phyloP scores from a whole-genome alignment of 2,797 vertebrate species.

The Intellagama lesueurii region DNA sequence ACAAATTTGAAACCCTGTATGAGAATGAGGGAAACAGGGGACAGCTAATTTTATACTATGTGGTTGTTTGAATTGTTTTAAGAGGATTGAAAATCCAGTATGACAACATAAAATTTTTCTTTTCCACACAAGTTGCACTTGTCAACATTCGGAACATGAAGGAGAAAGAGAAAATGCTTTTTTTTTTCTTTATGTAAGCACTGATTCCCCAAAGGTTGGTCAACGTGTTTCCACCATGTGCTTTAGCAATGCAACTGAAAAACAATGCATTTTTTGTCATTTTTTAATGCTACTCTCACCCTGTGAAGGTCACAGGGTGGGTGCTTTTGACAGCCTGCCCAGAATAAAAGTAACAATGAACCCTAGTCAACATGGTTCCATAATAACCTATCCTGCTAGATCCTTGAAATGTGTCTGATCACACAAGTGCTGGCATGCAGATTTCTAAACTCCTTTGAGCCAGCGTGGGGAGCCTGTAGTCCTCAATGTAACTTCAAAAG shows the following conservation, averaged over 20 bases:
- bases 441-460: background rate
- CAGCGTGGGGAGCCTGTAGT: background rate
- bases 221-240: background rate
- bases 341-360: too few species aligned
- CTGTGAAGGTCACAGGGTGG: background rate
- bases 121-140: slow-evolving; percentile 56
- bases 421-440: background rate
- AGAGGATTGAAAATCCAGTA: slow-evolving; percentile 47
- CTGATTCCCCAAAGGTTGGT: background rate
- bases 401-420: background rate
- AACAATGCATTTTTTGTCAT: too few species aligned
- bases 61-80: slow-evolving; percentile 66
- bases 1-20: slow-evolving; percentile 55
- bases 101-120: slow-evolving; percentile 45
- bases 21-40: slow-evolving; percentile 37
- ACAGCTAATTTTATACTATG: slow-evolving; percentile 58
- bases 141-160: slow-evolving; percentile 31
- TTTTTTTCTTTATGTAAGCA: background rate
- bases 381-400: background rate
- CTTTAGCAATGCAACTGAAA: background rate
- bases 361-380: too few species aligned
- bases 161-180: background rate
- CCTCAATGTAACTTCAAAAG: background rate
- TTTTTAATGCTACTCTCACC: too few species aligned
- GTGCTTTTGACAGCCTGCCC: background rate